These are phyloP conservation scores for Conger conger DNA, from an alignment of 2,113 vertebrate species.

Conservation along the genomic window DNA sequence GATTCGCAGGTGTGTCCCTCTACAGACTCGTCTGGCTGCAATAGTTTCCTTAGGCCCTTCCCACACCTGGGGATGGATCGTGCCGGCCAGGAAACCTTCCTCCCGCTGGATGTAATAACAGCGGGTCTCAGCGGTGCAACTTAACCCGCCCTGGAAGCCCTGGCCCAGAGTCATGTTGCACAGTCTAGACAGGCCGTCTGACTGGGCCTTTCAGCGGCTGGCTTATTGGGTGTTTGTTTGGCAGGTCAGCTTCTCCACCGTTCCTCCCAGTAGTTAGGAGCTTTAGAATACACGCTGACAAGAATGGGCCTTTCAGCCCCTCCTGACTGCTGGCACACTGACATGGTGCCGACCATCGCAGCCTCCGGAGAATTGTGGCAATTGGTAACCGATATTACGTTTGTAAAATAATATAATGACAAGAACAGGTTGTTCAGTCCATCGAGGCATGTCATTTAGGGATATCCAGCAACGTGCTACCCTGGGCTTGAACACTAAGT, in stretches of 20 bases:
- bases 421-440: no score
- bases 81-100: background rate
- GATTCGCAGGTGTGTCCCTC: no score
- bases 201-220: slow-evolving; percentile 11
- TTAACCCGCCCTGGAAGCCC: slow-evolving; percentile 13
- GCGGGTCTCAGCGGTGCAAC: slow-evolving; percentile 13
- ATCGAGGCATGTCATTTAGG: no score
- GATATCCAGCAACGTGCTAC: no score
- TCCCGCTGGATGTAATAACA: slow-evolving; percentile 11
- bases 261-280: background rate
- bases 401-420: no score
- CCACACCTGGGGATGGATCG: background rate
- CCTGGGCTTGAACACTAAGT: no score
- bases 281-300: no score
- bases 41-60: background rate
- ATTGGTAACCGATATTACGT: no score
- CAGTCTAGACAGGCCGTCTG: slow-evolving; percentile 44
- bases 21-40: no score
- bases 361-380: no score
- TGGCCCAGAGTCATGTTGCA: slow-evolving; percentile 36
- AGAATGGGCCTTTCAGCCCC: background rate
- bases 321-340: background rate
- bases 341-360: no score
- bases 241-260: slow-evolving; percentile 14
- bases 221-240: slow-evolving; percentile 29